A percentile compares a stretch with the other conserved stretches of the same genome.
These are phyloP conservation scores for Caenorhabditis sp. DNA, from an alignment of 2,888 invertebrate genomes.

Conservation along the genomic window DNA sequence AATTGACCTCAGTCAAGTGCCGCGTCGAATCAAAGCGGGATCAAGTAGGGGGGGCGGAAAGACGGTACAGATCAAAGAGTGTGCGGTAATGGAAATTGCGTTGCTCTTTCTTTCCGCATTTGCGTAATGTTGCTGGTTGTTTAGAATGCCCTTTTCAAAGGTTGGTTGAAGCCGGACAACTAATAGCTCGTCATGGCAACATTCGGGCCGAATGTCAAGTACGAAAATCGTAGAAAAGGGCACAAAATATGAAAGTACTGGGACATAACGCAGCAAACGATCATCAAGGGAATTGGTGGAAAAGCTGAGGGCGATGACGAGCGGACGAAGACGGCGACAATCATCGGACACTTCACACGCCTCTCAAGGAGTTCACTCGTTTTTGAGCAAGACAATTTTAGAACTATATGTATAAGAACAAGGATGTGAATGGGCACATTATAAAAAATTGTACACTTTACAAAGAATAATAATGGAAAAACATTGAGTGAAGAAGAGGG, in stretches of 20 bases:
- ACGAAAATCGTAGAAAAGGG: conserved; percentile 31
- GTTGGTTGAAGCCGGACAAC: not conserved
- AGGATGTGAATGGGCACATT: not conserved
- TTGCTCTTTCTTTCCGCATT: conserved; percentile 16
- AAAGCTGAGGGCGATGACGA: conserved; percentile 16
- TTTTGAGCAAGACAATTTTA: conserved; percentile 17
- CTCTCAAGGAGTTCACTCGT: conserved; percentile 44
- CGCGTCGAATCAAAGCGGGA: conserved; percentile 27
- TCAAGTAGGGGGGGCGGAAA: conserved; percentile 32
- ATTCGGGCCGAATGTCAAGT: conserved; percentile 8
- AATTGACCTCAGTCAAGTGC: conserved; percentile 46
- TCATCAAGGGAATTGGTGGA: conserved; percentile 55
- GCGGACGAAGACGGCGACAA: conserved; percentile 43
- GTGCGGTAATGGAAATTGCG: conserved; percentile 41
- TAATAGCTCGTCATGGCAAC: conserved; percentile 21
- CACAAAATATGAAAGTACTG: conserved; percentile 29
- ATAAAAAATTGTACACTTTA: not conserved
- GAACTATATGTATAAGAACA: not conserved
- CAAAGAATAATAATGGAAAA: not conserved
- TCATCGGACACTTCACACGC: conserved; percentile 55
- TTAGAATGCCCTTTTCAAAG: not conserved
- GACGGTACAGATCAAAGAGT: conserved; percentile 32
- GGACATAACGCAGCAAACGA: conserved; percentile 44
- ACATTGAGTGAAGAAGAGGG: not conserved
- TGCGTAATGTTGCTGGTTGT: conserved; percentile 1